phyloP scores from a whole-genome alignment of 2,113 vertebrate species.

The Bufo gargarizans region DNA sequence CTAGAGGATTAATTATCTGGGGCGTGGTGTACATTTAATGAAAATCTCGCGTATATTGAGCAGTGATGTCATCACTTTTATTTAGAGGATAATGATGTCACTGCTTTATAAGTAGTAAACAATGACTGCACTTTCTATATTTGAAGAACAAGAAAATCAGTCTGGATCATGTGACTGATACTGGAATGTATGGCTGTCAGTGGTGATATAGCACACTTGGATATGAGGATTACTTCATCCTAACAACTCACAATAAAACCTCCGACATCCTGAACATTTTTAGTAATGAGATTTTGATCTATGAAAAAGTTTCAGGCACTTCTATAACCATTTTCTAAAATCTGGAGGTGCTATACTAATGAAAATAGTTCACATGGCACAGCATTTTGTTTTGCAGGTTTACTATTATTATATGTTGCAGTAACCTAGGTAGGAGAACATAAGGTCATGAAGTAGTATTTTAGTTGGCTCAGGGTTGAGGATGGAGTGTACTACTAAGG shows the following conservation, averaged over 20 bases:
- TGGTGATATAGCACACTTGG: background rate
- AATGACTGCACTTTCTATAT: too few relatives aligned
- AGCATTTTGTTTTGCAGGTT: too few relatives aligned
- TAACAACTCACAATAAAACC: background rate
- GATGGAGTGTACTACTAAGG: too few relatives aligned
- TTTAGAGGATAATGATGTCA: background rate
- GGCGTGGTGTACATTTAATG: background rate
- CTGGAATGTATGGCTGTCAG: background rate
- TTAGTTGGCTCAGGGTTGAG: too few relatives aligned
- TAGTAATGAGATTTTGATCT: background rate
- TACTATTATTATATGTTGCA: too few relatives aligned
- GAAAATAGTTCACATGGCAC: too few relatives aligned
- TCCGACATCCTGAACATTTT: background rate
- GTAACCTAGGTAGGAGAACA: too few relatives aligned
- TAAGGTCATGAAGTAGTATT: too few relatives aligned
- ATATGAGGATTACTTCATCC: background rate
- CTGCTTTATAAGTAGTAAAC: background rate
- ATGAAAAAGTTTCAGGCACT: background rate
- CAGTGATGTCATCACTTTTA: background rate
- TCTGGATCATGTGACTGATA: background rate
- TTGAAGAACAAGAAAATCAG: background rate
- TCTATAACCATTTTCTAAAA: background rate
- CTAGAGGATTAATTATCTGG: too few relatives aligned
- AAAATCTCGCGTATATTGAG: background rate
- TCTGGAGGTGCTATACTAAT: too few relatives aligned